Conservation (phyloP, 1,140 invertebrate species). For the Drosophila obscura region DNA sequence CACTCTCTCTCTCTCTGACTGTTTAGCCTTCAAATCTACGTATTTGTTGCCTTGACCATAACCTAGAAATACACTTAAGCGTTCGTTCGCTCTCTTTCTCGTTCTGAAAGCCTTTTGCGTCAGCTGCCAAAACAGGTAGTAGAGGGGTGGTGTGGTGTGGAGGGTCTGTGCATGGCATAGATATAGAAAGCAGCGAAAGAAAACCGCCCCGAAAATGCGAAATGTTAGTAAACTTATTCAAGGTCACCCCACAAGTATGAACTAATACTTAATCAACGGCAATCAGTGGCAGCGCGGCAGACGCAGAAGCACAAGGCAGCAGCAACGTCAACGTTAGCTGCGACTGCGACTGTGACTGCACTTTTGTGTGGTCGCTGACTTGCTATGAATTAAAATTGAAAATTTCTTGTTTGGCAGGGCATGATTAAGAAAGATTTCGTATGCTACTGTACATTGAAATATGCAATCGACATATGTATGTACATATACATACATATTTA, state of each 20-base stretch:
- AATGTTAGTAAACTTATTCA: slow-evolving; percentile 81
- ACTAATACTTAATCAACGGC: slow-evolving; percentile 61
- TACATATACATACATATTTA: neutral
- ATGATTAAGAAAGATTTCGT: too few relatives aligned
- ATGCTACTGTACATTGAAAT: too few relatives aligned
- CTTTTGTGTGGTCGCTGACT: slow-evolving; percentile 12
- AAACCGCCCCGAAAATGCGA: slow-evolving; percentile 46
- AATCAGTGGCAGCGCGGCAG: too few relatives aligned
- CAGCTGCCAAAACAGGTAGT: slow-evolving; percentile 15
- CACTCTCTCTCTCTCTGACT: slow-evolving; percentile 17
- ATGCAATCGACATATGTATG: too few relatives aligned
- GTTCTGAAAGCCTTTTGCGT: slow-evolving; percentile 35
- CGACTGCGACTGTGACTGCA: slow-evolving; percentile 31
- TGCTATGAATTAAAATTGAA: slow-evolving; percentile 7
- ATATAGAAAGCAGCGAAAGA: slow-evolving; percentile 37
- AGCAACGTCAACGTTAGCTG: neutral
- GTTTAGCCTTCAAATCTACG: slow-evolving; percentile 74
- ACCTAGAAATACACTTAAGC: slow-evolving; percentile 63
- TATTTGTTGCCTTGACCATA: slow-evolving; percentile 75
- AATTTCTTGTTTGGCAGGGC: neutral
- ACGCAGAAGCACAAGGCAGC: slow-evolving; percentile 13
- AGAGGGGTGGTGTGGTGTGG: too few relatives aligned
- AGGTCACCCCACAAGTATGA: slow-evolving; percentile 74
- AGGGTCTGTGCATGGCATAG: slow-evolving; percentile 35
- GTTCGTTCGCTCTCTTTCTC: slow-evolving; percentile 31